phyloP scores from a whole-genome alignment of 2,888 invertebrate genomes.

The Leucozona laternaria region DNA sequence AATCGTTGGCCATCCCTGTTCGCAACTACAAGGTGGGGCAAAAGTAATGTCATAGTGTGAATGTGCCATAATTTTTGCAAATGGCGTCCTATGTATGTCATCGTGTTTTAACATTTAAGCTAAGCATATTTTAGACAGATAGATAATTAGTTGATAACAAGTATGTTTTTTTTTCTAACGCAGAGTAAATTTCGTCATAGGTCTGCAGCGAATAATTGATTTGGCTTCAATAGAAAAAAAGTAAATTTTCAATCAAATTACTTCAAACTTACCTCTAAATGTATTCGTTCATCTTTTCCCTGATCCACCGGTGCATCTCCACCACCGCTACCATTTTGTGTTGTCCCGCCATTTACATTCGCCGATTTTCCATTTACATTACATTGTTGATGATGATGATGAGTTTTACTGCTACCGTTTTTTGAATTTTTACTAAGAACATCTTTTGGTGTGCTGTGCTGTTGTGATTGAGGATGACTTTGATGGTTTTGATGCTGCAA shows the following conservation, averaged over 20 bases:
- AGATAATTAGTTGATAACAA: too few species aligned
- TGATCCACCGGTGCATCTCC: constrained; percentile 75
- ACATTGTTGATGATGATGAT: constrained; percentile 73
- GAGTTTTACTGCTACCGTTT: constrained; percentile 64
- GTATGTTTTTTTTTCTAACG: too few species aligned
- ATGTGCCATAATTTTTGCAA: too few species aligned
- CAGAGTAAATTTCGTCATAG: too few species aligned
- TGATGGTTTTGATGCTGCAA: constrained; percentile 53
- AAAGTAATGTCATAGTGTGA: too few species aligned
- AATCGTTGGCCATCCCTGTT: too few species aligned
- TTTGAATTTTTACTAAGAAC: constrained; percentile 74
- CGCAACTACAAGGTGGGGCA: too few species aligned
- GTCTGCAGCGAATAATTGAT: too few species aligned
- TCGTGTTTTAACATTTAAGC: too few species aligned
- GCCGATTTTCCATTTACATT: constrained; percentile 54
- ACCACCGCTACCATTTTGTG: constrained; percentile 74
- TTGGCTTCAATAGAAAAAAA: too few species aligned
- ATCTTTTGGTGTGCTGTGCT: constrained; percentile 75
- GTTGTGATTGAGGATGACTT: constrained; percentile 26
- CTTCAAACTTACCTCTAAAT: constrained; percentile 82
- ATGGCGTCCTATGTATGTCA: too few species aligned
- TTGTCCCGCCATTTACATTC: constrained; percentile 76
- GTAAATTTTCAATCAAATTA: not conserved
- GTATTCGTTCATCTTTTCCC: constrained; percentile 81
- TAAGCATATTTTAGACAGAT: too few species aligned